Evolutionary conservation across 2,888 invertebrate genomes (phyloP).

Genomic region (Argyresthia goedartella): DNA sequence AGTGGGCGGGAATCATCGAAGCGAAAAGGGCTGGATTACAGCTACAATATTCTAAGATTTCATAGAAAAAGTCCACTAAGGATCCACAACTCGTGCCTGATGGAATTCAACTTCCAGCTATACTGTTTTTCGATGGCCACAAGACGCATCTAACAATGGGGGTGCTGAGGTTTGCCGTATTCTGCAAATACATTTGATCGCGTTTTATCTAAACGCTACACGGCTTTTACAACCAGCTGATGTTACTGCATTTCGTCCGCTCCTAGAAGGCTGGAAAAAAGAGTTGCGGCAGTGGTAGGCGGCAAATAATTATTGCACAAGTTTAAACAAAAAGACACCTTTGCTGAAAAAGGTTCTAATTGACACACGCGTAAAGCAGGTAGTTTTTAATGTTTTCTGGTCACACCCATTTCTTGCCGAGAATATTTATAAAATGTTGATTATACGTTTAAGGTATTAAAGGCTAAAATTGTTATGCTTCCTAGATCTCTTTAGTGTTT

Average conservation of each 20-base stretch:
- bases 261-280: neutral
- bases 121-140: slow-evolving; percentile 2
- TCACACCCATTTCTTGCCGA: too few relatives aligned
- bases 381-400: neutral
- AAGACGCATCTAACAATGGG: slow-evolving; percentile 1
- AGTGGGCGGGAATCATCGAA: slow-evolving; percentile 20
- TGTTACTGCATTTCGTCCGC: neutral
- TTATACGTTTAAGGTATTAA: too few relatives aligned
- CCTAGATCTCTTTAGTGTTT: too few relatives aligned
- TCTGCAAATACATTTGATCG: neutral
- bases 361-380: neutral
- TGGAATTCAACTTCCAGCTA: neutral
- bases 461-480: too few relatives aligned
- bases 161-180: neutral
- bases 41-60: slow-evolving; percentile 23
- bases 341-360: neutral
- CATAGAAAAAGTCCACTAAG: slow-evolving; percentile 16
- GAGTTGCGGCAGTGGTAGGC: neutral
- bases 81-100: neutral
- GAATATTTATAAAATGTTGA: too few relatives aligned
- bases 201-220: neutral
- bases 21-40: slow-evolving; percentile 28
- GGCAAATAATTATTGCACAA: neutral
- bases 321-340: neutral
- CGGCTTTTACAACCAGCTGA: neutral